Percentiles rank a stretch among this genome's conserved stretches.
Evolutionary conservation across 2,888 invertebrate species (phyloP).

Genomic region (Conomelus anceps): DNA sequence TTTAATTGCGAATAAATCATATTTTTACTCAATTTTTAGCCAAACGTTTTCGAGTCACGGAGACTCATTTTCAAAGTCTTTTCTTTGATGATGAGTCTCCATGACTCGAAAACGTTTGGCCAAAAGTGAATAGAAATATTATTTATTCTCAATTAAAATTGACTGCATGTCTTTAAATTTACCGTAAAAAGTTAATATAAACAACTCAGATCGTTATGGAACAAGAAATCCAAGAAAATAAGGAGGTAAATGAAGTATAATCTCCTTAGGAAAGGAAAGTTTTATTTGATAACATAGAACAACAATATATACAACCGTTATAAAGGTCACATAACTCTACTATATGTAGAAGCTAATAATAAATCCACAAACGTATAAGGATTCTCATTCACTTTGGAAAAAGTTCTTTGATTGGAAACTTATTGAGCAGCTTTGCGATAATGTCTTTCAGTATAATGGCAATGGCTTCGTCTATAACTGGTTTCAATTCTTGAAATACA

Average conservation of each 20-base stretch:
- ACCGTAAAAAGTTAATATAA: too few species aligned
- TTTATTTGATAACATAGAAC: neutral
- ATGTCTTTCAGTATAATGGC: conserved; percentile 31
- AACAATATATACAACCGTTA: too few species aligned
- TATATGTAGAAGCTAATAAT: neutral
- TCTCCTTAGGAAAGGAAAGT: neutral
- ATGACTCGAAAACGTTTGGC: too few species aligned
- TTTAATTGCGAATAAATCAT: too few species aligned
- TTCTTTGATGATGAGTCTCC: too few species aligned
- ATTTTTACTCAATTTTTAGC: too few species aligned
- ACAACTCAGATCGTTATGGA: too few species aligned
- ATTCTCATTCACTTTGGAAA: conserved; percentile 31
- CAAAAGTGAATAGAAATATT: too few species aligned
- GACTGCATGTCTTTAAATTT: too few species aligned
- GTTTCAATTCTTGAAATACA: conserved; percentile 41
- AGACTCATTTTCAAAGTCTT: too few species aligned
- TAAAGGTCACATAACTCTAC: neutral
- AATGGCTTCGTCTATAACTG: conserved; percentile 38
- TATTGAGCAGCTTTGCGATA: conserved; percentile 33
- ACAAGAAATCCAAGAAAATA: neutral
- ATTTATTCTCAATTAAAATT: too few species aligned
- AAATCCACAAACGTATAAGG: neutral
- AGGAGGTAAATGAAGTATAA: neutral
- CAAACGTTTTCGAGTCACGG: too few species aligned
- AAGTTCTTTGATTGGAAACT: conserved; percentile 35